A percentile compares a stretch with the other conserved stretches of the same genome.
These are phyloP conservation scores for Oasisia sp. DNA, from an alignment of 2,888 invertebrate species.

Conservation along the genomic window DNA sequence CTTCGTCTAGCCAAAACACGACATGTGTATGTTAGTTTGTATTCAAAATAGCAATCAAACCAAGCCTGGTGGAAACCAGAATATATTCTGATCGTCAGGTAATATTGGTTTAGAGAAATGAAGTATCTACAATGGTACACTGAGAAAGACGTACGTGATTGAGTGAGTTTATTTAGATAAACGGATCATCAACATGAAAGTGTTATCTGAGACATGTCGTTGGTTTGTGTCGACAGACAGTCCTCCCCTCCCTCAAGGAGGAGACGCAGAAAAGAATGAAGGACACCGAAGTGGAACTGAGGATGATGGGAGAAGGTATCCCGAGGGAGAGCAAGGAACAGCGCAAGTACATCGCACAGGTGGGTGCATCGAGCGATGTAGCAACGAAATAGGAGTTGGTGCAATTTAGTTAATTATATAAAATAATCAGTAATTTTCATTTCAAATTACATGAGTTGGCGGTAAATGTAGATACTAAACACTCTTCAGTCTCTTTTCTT, in stretches of 20 bases:
- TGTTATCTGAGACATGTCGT: neutral
- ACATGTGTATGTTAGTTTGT: too few relatives aligned
- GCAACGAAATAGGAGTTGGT: too few relatives aligned
- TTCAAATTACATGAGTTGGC: too few relatives aligned
- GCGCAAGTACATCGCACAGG: neutral
- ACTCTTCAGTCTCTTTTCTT: too few relatives aligned
- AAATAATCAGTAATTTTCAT: too few relatives aligned
- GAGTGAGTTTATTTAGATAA: neutral
- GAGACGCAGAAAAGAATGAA: conserved; percentile 18
- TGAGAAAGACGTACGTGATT: neutral
- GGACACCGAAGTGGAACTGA: neutral
- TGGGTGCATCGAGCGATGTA: neutral
- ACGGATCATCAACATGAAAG: neutral
- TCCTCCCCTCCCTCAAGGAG: conserved; percentile 19
- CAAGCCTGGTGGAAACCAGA: too few relatives aligned
- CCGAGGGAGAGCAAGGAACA: neutral
- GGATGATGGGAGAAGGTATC: neutral
- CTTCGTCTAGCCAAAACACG: too few relatives aligned
- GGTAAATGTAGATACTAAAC: too few relatives aligned
- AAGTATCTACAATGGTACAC: neutral
- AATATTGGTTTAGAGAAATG: neutral
- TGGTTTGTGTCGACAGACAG: neutral
- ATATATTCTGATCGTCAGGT: neutral
- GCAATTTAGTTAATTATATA: too few relatives aligned
- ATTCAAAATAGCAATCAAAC: too few relatives aligned